Conservation (phyloP, 2,797 vertebrate species). For the Spheniscus humboldti region DNA sequence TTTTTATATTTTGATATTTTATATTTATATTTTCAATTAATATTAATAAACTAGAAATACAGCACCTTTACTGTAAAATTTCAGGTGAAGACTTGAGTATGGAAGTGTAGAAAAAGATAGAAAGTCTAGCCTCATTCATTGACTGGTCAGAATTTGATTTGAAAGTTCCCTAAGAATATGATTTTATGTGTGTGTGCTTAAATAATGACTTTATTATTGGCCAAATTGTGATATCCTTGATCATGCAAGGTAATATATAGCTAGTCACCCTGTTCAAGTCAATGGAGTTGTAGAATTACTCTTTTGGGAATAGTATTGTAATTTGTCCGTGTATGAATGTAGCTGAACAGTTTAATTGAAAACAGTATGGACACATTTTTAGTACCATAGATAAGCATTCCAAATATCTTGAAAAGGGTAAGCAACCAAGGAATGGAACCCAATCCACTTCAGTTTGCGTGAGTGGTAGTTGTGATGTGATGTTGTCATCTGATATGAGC, state of each 20-base stretch:
- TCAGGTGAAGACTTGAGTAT: background rate
- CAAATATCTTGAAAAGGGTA: background rate
- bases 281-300: background rate
- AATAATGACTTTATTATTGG: background rate
- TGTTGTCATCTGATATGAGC: background rate
- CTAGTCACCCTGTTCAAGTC: background rate
- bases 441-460: background rate
- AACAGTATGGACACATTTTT: background rate
- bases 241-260: background rate
- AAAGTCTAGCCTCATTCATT: background rate
- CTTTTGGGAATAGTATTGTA: background rate
- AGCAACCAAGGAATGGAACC: background rate
- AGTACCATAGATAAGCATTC: background rate
- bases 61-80: background rate
- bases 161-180: background rate
- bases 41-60: background rate
- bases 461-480: background rate
- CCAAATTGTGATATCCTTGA: background rate
- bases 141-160: background rate
- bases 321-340: background rate
- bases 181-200: background rate
- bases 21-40: background rate
- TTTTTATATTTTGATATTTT: background rate
- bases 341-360: background rate
- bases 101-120: background rate